Evolutionary conservation across 1,140 invertebrate genomes (phyloP), one percentile per base, ranked within the genome.

Genomic region (Daktulosphaira vitifoliae): DNA sequence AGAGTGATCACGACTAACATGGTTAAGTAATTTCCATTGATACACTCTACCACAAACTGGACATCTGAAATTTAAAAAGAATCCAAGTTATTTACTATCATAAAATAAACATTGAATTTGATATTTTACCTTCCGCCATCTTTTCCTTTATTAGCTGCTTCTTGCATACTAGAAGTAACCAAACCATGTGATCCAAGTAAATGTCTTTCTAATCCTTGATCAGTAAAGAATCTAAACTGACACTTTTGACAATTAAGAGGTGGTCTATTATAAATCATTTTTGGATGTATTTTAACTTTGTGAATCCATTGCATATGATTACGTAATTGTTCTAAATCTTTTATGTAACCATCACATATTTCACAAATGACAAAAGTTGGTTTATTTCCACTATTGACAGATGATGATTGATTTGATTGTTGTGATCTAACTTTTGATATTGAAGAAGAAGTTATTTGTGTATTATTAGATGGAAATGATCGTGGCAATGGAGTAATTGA

Each of bases 261-360:
- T 67, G 92, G 91, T 76, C 90, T 80, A 76, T 92, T 93, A 73
- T 92, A 90, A 67, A 94, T 92, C 91, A 94, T 94, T 77, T 94
- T 94, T 67, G 90, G 91, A 79, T 94, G 91, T 72, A 94, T 94
- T 78, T 94, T 94, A 54, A 94, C 90, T 82, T 94, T 93, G 73
- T 94, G 92, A 72, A 93, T 92, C 89, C 90, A 93, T 71, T 92
- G 89, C 92, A 95, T 95, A 73, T 95, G 92, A 75, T 92, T 93
- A 68, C 90, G 78, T 39, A 94, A 77, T 76, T 93, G 90, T 71
- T 94, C 91, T 70, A 94, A 79, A 77, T 94, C 91, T 81, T 94
- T 94, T 62, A 95, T 93, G 71, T 93, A 94, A 42, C 90, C 90
- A 75, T 95, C 92, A 76, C 92, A 95, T 69, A 95, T 95, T 79